A percentile compares a stretch with the other conserved stretches of the same genome.
These are phyloP conservation scores for Cyprinus carpio DNA, from an alignment of 2,113 vertebrate species.

Conservation along the genomic window DNA sequence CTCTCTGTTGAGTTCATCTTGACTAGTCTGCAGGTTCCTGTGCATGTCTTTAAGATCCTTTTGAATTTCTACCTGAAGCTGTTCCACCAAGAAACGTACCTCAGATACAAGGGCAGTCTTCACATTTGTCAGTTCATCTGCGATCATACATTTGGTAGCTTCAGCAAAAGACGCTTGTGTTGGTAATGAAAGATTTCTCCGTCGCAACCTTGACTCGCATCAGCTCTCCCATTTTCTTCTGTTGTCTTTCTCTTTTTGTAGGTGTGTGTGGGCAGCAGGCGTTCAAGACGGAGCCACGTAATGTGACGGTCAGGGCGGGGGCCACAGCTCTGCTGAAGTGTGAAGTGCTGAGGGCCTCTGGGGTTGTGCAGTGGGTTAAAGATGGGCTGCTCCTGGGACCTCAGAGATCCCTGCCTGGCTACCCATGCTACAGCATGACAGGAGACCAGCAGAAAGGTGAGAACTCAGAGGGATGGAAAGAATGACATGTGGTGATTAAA, in stretches of 20 bases:
- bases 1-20: too few relatives aligned
- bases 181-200: slow-evolving; percentile 44
- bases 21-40: too few relatives aligned
- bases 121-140: too few relatives aligned
- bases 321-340: slow-evolving; percentile 75
- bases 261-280: slow-evolving; percentile 73
- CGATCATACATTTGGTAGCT: too few relatives aligned
- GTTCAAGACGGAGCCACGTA: slow-evolving; percentile 80
- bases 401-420: slow-evolving; percentile 77
- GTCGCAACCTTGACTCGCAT: slow-evolving; percentile 36
- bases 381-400: slow-evolving; percentile 84
- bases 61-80: too few relatives aligned
- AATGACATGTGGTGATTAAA: not conserved
- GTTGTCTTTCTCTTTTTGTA: slow-evolving; percentile 54
- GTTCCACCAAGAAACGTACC: too few relatives aligned
- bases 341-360: slow-evolving; percentile 78
- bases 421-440: slow-evolving; percentile 81
- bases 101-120: too few relatives aligned
- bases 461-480: slow-evolving; percentile 4
- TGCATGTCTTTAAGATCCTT: too few relatives aligned
- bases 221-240: not conserved
- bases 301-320: slow-evolving; percentile 76
- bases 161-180: not conserved
- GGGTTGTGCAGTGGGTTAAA: slow-evolving; percentile 84
- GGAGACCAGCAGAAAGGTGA: slow-evolving; percentile 79